Percentiles rank a stretch among this genome's conserved stretches.
phyloP scores from a whole-genome alignment of 23 tunicate genomes.

The Ascidia mentula region DNA sequence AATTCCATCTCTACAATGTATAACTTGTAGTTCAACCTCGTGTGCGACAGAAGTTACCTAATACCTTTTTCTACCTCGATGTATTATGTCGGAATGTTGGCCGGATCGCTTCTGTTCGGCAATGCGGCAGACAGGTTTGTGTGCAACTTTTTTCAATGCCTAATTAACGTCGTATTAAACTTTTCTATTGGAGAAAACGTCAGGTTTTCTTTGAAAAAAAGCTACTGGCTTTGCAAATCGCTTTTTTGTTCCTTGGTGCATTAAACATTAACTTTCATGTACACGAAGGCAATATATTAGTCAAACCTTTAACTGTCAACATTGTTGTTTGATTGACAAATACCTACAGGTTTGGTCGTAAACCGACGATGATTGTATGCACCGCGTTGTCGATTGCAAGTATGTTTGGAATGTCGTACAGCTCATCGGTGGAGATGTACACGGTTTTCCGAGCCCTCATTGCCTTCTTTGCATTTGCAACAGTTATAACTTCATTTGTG shows the following conservation, averaged over 20 bases:
- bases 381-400: slow-evolving; percentile 11
- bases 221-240: too few relatives aligned
- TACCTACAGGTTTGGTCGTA: slow-evolving; percentile 52
- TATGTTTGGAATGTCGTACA: slow-evolving; percentile 30
- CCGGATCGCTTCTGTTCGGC: slow-evolving; percentile 73
- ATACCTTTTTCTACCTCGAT: slow-evolving; percentile 62
- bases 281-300: not conserved
- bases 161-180: not conserved
- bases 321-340: too few relatives aligned
- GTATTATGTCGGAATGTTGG: slow-evolving; percentile 62
- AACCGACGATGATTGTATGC: slow-evolving; percentile 20
- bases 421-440: slow-evolving; percentile 24
- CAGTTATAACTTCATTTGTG: slow-evolving; percentile 34
- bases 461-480: slow-evolving; percentile 37
- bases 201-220: too few relatives aligned
- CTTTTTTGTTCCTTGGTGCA: too few relatives aligned
- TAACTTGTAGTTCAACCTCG: slow-evolving; percentile 44
- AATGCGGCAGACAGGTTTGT: slow-evolving; percentile 62
- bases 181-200: too few relatives aligned
- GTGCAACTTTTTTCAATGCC: not conserved
- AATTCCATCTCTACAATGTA: too few relatives aligned
- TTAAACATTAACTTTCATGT: too few relatives aligned
- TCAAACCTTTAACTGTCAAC: not conserved
- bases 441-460: slow-evolving; percentile 11
- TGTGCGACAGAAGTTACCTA: slow-evolving; percentile 41